phyloP scores from a whole-genome alignment of 2,113 vertebrate genomes.

The Lycaon pictus region DNA sequence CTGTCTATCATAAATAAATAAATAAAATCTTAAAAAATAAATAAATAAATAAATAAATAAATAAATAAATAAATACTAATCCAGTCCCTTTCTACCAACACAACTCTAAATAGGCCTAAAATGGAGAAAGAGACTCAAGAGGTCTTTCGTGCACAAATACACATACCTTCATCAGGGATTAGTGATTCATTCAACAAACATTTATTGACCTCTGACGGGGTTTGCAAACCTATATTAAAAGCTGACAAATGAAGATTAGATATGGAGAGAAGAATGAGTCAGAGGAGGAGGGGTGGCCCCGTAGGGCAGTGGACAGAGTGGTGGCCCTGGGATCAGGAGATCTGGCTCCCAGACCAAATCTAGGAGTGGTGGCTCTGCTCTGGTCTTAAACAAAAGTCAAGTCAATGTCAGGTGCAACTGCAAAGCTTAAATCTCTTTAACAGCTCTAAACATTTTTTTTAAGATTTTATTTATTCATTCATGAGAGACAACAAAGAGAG shows the following conservation, averaged over 20 bases:
- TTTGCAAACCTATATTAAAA: conserved; percentile 63
- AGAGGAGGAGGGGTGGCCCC: conserved; percentile 3
- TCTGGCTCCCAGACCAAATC: background rate
- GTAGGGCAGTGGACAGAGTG: background rate
- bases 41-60: too few relatives aligned
- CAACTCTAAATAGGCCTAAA: background rate
- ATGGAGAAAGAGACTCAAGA: conserved; percentile 21
- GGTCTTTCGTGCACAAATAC: background rate
- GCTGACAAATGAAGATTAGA: conserved; percentile 73
- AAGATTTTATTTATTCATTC: too few relatives aligned
- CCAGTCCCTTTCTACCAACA: background rate
- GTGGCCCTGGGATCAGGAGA: background rate
- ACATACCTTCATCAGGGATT: background rate
- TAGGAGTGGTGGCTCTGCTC: background rate
- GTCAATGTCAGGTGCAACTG: background rate
- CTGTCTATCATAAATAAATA: too few relatives aligned
- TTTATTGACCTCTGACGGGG: conserved; percentile 67
- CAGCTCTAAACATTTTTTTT: background rate
- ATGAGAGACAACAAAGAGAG: too few relatives aligned
- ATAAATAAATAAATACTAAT: background rate
- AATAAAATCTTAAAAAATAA: too few relatives aligned
- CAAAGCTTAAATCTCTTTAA: background rate
- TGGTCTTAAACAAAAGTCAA: background rate
- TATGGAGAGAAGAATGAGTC: conserved; percentile 73
- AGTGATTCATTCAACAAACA: conserved; percentile 82